phyloP scores from a whole-genome alignment of 2,797 vertebrate genomes.

The Enteromius anoplus region DNA sequence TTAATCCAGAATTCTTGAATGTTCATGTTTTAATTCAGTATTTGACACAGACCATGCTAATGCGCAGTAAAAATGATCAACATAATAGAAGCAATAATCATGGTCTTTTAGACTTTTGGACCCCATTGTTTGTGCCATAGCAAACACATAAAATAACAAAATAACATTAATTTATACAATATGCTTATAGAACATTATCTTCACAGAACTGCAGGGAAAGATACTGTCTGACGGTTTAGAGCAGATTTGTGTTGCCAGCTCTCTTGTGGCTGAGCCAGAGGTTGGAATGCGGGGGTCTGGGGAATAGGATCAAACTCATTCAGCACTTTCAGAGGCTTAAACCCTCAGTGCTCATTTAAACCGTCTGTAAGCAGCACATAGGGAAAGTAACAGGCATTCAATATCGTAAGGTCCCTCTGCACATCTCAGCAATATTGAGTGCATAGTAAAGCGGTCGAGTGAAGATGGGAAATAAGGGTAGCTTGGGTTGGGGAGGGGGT shows the following conservation, averaged over 20 bases:
- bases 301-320: constrained; percentile 49
- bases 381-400: constrained; percentile 58
- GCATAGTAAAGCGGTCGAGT: constrained; percentile 48
- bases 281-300: constrained; percentile 43
- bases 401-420: constrained; percentile 53
- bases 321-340: constrained; percentile 56
- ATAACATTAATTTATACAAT: not conserved
- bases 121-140: not conserved
- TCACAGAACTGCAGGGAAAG: not conserved
- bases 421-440: constrained; percentile 60
- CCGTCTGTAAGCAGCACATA: constrained; percentile 52
- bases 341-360: constrained; percentile 50
- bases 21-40: not conserved
- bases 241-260: constrained; percentile 27
- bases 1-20: not conserved
- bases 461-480: constrained; percentile 34
- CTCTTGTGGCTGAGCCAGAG: constrained; percentile 15
- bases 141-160: not conserved
- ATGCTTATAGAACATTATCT: not conserved
- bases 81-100: not conserved
- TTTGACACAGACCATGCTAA: not conserved
- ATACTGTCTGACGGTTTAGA: constrained; percentile 6
- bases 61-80: not conserved
- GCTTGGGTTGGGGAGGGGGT: constrained; percentile 14
- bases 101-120: not conserved